Evolutionary conservation across 2,888 invertebrate genomes (phyloP), one percentile per base, ranked within the genome.

Genomic region (Cecidostiba fungosa): DNA sequence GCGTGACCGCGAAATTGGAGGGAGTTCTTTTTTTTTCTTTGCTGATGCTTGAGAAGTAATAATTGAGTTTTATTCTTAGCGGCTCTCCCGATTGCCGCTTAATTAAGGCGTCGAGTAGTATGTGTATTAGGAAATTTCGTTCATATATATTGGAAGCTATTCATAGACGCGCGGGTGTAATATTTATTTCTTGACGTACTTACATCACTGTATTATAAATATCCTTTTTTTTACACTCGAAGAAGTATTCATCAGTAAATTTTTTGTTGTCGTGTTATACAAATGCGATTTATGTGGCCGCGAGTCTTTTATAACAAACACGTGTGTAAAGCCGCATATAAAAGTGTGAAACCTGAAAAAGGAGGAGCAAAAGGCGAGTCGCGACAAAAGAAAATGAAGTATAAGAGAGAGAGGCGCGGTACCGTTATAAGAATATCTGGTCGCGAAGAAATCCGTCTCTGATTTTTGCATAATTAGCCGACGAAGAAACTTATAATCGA

Each of bases 211-310:
- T n/a, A n/a, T n/a, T n/a, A n/a, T n/a, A n/a, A n/a, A n/a, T n/a
- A n/a, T n/a, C n/a, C n/a, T n/a, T n/a, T n/a, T n/a, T n/a, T n/a
- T n/a, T n/a, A n/a, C n/a, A n/a, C n/a, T n/a, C n/a, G n/a, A n/a
- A n/a, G n/a, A n/a, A n/a, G n/a, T n/a, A n/a, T n/a, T n/a, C n/a
- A n/a, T n/a, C n/a, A n/a, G n/a, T n/a, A n/a, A n/a, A n/a, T n/a
- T n/a, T n/a, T n/a, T n/a, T n/a, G n/a, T n/a, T n/a, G n/a, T n/a
- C n/a, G n/a, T n/a, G n/a, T n/a, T n/a, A n/a, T n/a, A 70, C 36
- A 77, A 82, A 77, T 29, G 77, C 69, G 77, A 82, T 82, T 82
- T 82, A n/a, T n/a, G n/a, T n/a, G n/a, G n/a, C n/a, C n/a, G n/a
- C n/a, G n/a, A n/a, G n/a, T n/a, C n/a, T n/a, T n/a, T n/a, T n/a